These are phyloP conservation scores for Herpetotheres cachinnans DNA, from an alignment of 2,113 vertebrate species.

Conservation along the genomic window DNA sequence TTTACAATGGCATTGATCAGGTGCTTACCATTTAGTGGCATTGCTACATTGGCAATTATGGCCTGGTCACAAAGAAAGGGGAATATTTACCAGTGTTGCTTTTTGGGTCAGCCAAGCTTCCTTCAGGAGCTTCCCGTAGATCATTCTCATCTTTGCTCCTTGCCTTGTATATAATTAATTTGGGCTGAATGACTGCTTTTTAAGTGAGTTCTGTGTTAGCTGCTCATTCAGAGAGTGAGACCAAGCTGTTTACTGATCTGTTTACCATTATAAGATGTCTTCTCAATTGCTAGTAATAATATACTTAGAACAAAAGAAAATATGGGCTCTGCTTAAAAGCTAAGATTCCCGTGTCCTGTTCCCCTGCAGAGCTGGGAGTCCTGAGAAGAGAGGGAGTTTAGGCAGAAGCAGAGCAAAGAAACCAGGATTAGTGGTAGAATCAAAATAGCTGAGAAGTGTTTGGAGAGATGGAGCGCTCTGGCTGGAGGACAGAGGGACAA, in stretches of 20 bases:
- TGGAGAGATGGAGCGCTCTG: not conserved
- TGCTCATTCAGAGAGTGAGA: not conserved
- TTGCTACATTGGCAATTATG: not conserved
- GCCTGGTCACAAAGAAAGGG: not conserved
- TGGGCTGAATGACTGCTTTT: not conserved
- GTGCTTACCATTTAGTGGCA: not conserved
- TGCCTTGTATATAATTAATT: slow-evolving; percentile 25
- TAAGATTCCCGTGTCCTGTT: not conserved
- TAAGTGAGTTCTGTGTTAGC: not conserved
- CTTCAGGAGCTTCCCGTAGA: not conserved
- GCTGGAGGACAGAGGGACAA: not conserved
- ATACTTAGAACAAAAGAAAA: not conserved
- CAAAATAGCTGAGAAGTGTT: not conserved
- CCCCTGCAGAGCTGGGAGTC: not conserved
- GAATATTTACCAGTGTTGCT: not conserved
- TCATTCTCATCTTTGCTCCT: not conserved
- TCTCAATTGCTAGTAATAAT: not conserved
- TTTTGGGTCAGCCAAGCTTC: not conserved
- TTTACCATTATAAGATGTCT: slow-evolving; percentile 2
- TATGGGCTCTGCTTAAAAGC: not conserved
- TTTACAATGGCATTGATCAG: not conserved
- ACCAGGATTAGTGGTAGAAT: not conserved
- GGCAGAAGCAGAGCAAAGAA: not conserved
- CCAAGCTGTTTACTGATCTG: not conserved
- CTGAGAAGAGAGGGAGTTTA: not conserved